Evolutionary conservation across 2,113 vertebrate species (phyloP).

Genomic region (Arothron firmamentum): DNA sequence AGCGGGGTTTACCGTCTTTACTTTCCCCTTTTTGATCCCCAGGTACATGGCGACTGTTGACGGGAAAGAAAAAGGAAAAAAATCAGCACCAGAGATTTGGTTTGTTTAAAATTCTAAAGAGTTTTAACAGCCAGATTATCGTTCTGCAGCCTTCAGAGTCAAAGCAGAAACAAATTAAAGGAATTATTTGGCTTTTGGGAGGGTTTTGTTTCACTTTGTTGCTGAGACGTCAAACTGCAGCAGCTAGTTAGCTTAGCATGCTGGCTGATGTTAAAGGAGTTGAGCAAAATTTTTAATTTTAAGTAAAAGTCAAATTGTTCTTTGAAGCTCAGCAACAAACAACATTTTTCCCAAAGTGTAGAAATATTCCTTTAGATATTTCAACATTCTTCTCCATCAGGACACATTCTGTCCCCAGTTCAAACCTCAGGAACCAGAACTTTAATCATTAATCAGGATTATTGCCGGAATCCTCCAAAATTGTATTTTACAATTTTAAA

Average conservation of each 20-base stretch:
- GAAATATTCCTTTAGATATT: background rate
- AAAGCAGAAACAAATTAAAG: slow-evolving; percentile 1
- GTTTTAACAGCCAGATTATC: background rate
- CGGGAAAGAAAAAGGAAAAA: slow-evolving; percentile 14
- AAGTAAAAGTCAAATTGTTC: background rate
- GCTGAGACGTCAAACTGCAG: background rate
- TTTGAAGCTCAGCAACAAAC: background rate
- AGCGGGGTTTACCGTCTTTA: slow-evolving; percentile 93
- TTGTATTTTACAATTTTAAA: too few relatives aligned
- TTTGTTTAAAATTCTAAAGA: background rate
- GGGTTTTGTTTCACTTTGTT: background rate
- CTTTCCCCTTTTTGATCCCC: slow-evolving; percentile 94
- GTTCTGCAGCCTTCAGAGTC: background rate
- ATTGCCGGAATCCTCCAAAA: background rate
- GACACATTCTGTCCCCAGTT: slow-evolving; percentile 3
- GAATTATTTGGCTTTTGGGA: background rate
- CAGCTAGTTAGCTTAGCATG: background rate
- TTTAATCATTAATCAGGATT: background rate
- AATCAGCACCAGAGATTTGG: background rate
- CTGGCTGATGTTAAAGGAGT: too few relatives aligned
- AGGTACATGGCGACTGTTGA: slow-evolving; percentile 92
- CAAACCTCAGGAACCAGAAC: background rate
- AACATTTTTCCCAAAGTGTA: background rate
- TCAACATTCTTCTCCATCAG: background rate
- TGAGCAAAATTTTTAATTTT: too few relatives aligned